Evolutionary conservation across 2,888 invertebrate species (phyloP).

Genomic region (Oxycera nigricornis): DNA sequence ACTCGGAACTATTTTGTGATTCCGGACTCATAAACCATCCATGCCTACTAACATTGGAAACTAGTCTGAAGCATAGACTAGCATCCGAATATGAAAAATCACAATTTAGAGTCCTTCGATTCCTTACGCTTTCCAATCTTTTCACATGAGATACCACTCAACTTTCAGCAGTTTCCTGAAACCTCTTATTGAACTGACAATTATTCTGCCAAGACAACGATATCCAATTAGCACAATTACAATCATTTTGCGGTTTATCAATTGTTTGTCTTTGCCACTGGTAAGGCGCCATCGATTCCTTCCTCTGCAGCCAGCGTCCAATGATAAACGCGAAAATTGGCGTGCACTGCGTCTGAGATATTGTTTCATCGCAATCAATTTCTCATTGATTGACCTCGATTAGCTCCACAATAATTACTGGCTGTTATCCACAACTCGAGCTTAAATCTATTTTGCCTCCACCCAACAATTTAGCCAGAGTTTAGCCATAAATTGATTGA

Average conservation of each 20-base stretch:
- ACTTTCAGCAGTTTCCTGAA: background rate
- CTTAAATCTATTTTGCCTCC: too few relatives aligned
- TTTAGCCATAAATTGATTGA: too few relatives aligned
- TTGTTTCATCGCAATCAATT: background rate
- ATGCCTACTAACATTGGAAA: too few relatives aligned
- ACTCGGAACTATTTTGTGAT: too few relatives aligned
- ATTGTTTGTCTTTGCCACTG: conserved; percentile 14
- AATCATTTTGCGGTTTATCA: conserved; percentile 29
- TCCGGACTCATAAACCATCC: too few relatives aligned
- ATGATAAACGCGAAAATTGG: conserved; percentile 6
- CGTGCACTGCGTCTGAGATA: conserved; percentile 13
- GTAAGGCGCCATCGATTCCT: conserved; percentile 31
- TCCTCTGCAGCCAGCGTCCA: background rate
- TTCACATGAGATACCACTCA: too few relatives aligned
- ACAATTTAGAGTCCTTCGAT: too few relatives aligned
- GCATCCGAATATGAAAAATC: too few relatives aligned
- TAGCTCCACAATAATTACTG: background rate
- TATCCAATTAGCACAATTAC: conserved; percentile 29
- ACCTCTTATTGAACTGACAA: background rate
- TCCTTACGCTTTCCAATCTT: too few relatives aligned
- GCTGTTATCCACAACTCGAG: background rate
- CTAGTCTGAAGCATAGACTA: too few relatives aligned
- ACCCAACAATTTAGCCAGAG: too few relatives aligned
- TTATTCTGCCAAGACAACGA: conserved; percentile 14
- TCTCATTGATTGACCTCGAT: background rate